Evolutionary conservation across 2,113 vertebrate genomes (phyloP).

Genomic region (Pyxicephalus adspersus): DNA sequence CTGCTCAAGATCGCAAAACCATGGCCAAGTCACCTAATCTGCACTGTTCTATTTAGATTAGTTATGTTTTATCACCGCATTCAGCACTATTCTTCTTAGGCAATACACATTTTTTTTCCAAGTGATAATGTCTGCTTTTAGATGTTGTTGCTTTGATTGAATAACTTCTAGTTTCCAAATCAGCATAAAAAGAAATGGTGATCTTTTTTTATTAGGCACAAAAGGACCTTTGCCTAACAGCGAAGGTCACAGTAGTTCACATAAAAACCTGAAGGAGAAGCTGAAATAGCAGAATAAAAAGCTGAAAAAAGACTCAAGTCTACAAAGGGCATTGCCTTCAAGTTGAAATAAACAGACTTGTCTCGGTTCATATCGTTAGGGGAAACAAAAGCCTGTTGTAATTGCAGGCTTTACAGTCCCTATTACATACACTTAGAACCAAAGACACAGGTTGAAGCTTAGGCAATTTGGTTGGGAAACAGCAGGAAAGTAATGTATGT

Average conservation of each 20-base stretch:
- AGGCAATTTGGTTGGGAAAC: constrained; percentile 73
- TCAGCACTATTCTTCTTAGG: constrained; percentile 68
- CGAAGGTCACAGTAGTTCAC: constrained; percentile 76
- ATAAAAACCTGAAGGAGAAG: constrained; percentile 76
- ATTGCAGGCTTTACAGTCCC: constrained; percentile 77
- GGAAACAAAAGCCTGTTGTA: constrained; percentile 71
- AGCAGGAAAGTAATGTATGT: constrained; percentile 67
- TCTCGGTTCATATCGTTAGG: constrained; percentile 69
- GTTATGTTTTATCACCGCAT: constrained; percentile 60
- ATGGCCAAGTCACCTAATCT: constrained; percentile 55
- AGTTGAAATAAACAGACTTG: constrained; percentile 67
- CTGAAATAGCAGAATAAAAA: constrained; percentile 84
- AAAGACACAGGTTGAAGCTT: constrained; percentile 66
- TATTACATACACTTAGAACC: constrained; percentile 75
- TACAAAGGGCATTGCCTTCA: constrained; percentile 71
- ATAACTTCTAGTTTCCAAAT: constrained; percentile 76
- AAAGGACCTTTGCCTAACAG: constrained; percentile 67
- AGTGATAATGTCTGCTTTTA: constrained; percentile 75
- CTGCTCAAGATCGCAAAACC: too few relatives aligned
- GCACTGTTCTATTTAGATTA: constrained; percentile 70
- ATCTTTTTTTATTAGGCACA: constrained; percentile 83
- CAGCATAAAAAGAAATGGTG: constrained; percentile 75
- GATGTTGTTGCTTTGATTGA: constrained; percentile 74
- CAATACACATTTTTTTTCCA: constrained; percentile 70
- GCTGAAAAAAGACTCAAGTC: constrained; percentile 79